Evolutionary conservation across 2,113 vertebrate genomes (phyloP).

Genomic region (Notarius quadriscutis): DNA sequence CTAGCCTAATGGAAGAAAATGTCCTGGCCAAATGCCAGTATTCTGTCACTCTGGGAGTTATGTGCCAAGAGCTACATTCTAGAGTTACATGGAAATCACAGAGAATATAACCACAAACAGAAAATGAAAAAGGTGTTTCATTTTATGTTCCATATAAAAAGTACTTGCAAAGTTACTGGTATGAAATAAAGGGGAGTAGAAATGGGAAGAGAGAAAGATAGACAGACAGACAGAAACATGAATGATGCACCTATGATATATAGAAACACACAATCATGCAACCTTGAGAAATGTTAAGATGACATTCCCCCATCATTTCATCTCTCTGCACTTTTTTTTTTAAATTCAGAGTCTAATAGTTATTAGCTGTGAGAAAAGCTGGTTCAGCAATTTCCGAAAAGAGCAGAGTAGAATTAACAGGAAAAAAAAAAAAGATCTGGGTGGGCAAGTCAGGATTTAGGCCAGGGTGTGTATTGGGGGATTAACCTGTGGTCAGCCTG

Average conservation of each 20-base stretch:
- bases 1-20: conserved; percentile 54
- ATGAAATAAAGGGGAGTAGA: neutral
- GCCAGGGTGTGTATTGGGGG: conserved; percentile 8
- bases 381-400: neutral
- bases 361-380: conserved; percentile 3
- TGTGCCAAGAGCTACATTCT: conserved; percentile 54
- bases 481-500: conserved; percentile 32
- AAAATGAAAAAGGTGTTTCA: conserved; percentile 58
- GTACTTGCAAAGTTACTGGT: conserved; percentile 3
- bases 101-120: conserved; percentile 48
- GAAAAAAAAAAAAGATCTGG: neutral
- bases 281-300: neutral
- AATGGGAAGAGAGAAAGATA: neutral
- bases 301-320: neutral
- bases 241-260: neutral
- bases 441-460: conserved; percentile 16
- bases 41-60: conserved; percentile 38
- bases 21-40: conserved; percentile 43
- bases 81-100: conserved; percentile 52
- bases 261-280: conserved; percentile 21
- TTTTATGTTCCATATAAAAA: conserved; percentile 51
- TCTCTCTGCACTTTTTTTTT: neutral
- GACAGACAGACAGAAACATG: neutral
- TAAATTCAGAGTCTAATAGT: neutral
- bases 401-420: neutral